These are phyloP conservation scores for Eupeodes latifasciatus DNA, from an alignment of 2,888 invertebrate genomes.

Conservation along the genomic window DNA sequence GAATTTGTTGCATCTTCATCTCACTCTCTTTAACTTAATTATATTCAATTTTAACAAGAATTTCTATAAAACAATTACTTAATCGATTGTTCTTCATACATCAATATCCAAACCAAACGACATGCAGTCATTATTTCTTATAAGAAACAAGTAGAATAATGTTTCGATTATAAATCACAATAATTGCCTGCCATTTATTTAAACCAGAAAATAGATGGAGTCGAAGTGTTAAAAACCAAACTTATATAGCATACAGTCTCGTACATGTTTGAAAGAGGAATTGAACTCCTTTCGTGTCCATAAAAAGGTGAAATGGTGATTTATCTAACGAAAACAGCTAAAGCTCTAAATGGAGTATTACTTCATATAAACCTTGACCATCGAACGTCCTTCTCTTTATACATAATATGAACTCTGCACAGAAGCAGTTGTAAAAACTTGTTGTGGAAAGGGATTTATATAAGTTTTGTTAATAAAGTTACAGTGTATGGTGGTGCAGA, in stretches of 20 bases:
- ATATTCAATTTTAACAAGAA: not conserved
- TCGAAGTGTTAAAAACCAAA: not conserved
- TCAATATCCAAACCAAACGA: conserved; percentile 14
- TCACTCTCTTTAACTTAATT: too few species aligned
- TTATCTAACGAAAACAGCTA: conserved; percentile 1
- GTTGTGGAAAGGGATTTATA: too few species aligned
- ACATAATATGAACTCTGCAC: too few species aligned
- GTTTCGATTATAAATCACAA: conserved; percentile 40
- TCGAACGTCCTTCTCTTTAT: not conserved
- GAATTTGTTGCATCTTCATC: too few species aligned
- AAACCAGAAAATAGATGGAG: conserved; percentile 21
- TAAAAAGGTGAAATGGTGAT: conserved; percentile 10
- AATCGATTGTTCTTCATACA: conserved; percentile 9
- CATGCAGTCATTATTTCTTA: not conserved
- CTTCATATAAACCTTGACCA: conserved; percentile 15
- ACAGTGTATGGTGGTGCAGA: too few species aligned
- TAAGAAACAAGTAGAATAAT: not conserved
- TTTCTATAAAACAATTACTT: not conserved
- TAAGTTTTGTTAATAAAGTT: too few species aligned
- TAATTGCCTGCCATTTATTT: conserved; percentile 46
- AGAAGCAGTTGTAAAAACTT: too few species aligned
- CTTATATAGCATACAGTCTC: not conserved
- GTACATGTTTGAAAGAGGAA: not conserved
- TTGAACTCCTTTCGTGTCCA: not conserved
- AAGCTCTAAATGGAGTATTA: conserved; percentile 5